A percentile compares a stretch with the other conserved stretches of the same genome.
Evolutionary conservation across 2,797 vertebrate genomes (phyloP).

Genomic region (Antennarius maculatus): DNA sequence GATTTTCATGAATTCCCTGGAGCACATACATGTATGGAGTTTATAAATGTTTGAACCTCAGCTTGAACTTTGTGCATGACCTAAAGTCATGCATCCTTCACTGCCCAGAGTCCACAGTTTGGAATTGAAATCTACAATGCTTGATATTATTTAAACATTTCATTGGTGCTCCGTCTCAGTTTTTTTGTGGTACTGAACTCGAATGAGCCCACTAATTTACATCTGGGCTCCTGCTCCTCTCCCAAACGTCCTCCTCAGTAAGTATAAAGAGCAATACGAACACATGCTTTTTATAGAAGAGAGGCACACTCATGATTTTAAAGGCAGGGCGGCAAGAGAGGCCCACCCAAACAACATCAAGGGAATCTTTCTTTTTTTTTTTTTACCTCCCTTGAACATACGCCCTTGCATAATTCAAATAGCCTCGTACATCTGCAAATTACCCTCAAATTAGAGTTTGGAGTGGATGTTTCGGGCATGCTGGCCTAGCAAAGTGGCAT

Average conservation of each 20-base stretch:
- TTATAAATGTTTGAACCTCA: not conserved
- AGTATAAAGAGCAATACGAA: slow-evolving; percentile 68
- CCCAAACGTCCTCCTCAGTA: slow-evolving; percentile 71
- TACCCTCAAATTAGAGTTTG: slow-evolving; percentile 80
- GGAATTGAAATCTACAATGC: slow-evolving; percentile 53
- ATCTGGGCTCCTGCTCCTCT: slow-evolving; percentile 51
- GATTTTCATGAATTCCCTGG: not conserved
- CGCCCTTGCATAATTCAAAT: slow-evolving; percentile 79
- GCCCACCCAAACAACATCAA: slow-evolving; percentile 80
- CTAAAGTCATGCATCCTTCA: slow-evolving; percentile 22
- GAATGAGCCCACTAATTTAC: slow-evolving; percentile 74
- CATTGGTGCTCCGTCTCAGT: slow-evolving; percentile 45
- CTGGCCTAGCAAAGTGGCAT: slow-evolving; percentile 74
- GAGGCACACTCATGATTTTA: slow-evolving; percentile 67
- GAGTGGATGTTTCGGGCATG: slow-evolving; percentile 78
- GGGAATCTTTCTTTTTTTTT: slow-evolving; percentile 52
- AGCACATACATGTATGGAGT: not conserved
- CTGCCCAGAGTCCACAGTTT: slow-evolving; percentile 33
- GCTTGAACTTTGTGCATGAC: slow-evolving; percentile 17
- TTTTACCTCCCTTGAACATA: slow-evolving; percentile 61
- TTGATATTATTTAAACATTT: slow-evolving; percentile 54
- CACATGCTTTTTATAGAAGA: slow-evolving; percentile 73
- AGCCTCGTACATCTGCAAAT: slow-evolving; percentile 78
- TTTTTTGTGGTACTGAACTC: slow-evolving; percentile 68
- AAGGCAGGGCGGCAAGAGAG: slow-evolving; percentile 59